Base-by-base conservation (phyloP, 2,797 vertebrate genomes). In the Microctenopoma lineatum region DNA sequence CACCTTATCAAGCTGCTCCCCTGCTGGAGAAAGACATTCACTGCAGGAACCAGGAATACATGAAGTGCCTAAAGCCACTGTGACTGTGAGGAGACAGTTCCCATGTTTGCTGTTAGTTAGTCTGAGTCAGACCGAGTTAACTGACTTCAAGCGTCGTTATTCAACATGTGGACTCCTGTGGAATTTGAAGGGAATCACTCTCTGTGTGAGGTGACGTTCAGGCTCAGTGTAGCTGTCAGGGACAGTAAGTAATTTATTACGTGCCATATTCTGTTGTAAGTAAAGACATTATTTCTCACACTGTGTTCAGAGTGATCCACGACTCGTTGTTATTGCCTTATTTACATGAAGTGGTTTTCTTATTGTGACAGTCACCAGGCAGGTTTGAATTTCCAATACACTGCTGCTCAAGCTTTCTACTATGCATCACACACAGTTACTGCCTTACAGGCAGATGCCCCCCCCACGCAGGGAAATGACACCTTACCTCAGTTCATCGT, bases 21-120 rank as follows among this genome's bases (percentile, higher is more conserved):
- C 65, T 62, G 61, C 21, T 73, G 59, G 56, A 69, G 41, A 26
- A 41, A 63, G 26, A 50, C 18, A 9, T 1, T 14, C 8, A 36
- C 18, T 9, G 26, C 44, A 51, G 21, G 18, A 7, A 15, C 10
- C 1, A 39, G 45, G 41, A 46, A 32, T 25, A 36, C n/a, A 52
- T 39, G 21, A 62, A 27, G 44, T 57, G 56, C 52, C 53, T 47
- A 9, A 39, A 58, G 21, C 4, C 3, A 3, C 47, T 27, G 27
- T 45, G 4, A 14, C 6, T 27, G 15, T 26, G 53, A 34, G 9
- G 41, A 48, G 7, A 21, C 4, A 21, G 15, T 12, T 27, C 4
- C 38, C 18, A 38, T 13, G 32, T 21, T 38, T 29, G 16, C 2
- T 27, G n/a, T n/a, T n/a, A n/a, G 41, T 26, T 44, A 10, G 11